Percentiles rank a stretch among this genome's conserved stretches.
These are phyloP conservation scores for Cranoglanis bouderius DNA, from an alignment of 2,113 vertebrate genomes.

Conservation along the genomic window DNA sequence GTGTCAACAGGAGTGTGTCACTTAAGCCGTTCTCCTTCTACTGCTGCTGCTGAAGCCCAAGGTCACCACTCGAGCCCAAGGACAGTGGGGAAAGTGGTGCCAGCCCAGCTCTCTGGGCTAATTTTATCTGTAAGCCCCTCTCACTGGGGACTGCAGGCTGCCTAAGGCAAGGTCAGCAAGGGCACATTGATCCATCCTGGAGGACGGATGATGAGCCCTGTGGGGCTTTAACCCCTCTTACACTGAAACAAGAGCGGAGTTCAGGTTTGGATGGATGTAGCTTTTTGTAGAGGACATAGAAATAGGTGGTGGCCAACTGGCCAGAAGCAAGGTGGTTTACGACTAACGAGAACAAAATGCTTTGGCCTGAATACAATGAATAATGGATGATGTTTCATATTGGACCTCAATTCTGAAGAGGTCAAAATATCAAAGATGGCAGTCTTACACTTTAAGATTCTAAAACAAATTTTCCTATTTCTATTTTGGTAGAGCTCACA, in stretches of 20 bases:
- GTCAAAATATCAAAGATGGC: neutral
- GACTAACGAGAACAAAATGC: neutral
- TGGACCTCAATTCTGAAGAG: neutral
- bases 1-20: constrained; percentile 36
- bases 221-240: constrained; percentile 21
- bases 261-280: constrained; percentile 33
- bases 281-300: constrained; percentile 26
- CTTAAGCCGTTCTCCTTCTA: constrained; percentile 29
- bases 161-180: constrained; percentile 48
- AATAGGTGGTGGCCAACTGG: neutral
- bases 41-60: constrained; percentile 37
- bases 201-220: neutral
- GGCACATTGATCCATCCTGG: constrained; percentile 29
- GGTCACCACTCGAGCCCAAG: constrained; percentile 42
- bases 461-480: neutral
- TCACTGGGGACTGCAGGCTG: constrained; percentile 24
- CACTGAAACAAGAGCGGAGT: constrained; percentile 5
- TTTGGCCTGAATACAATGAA: neutral
- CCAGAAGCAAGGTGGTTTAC: constrained; percentile 22
- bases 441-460: neutral
- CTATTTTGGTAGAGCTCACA: neutral
- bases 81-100: constrained; percentile 30
- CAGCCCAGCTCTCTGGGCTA: constrained; percentile 24
- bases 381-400: neutral
- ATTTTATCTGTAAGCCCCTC: constrained; percentile 34